Base-by-base conservation (phyloP, 2,888 invertebrate genomes). In the Zelleria hepariella region DNA sequence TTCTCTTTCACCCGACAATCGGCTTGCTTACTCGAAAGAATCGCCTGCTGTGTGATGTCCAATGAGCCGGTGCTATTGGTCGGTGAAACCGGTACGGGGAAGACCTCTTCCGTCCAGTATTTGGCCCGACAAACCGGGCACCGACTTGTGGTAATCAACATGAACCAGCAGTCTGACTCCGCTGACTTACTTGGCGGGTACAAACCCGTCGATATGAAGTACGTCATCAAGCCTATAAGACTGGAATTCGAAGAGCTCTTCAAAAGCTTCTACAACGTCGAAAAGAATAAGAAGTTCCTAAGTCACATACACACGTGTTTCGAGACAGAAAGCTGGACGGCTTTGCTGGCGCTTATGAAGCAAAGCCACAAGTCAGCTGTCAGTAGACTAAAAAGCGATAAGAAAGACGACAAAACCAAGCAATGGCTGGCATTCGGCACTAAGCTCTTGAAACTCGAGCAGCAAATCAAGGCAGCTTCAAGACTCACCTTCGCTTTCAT, bases 141-240 rank as follows among this genome's bases (percentile, higher is more conserved):
- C 66, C 95, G 94, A 72, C 88, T 99, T 27, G 90, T 95, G 27
- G 98, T 99, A 0, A 95, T 99, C 24, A 99, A 99, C 76, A 96
- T 99, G 96, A 99, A 98, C 75, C 98, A 99, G 74, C 99, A 99
- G 75, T 98, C 98, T 54, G 99, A 99, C 82, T 96, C 96, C 7
- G 94, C 97, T 0, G 99, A 99, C 86, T 90, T 99, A 48, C 90
- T 99, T 0, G 99, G 99, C 60, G 99, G 99, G 63, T 96, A 96
- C 75, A 99, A 98, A 80, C 99, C 99, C 0, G 96, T 98, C 0
- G 97, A 98, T 76, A 79, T 98, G 10, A 95, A 94, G 71, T 93
- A 93, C 69, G 90, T 98, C 0, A 91, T 99, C 25, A 87, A 91
- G 57, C 97, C 98, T 0, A 89, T 98, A 51, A 92, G 93, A 68